Evolutionary conservation across 2,113 vertebrate genomes (phyloP), one percentile per base, ranked within the genome.

Genomic region (Acanthochromis polyacanthus): DNA sequence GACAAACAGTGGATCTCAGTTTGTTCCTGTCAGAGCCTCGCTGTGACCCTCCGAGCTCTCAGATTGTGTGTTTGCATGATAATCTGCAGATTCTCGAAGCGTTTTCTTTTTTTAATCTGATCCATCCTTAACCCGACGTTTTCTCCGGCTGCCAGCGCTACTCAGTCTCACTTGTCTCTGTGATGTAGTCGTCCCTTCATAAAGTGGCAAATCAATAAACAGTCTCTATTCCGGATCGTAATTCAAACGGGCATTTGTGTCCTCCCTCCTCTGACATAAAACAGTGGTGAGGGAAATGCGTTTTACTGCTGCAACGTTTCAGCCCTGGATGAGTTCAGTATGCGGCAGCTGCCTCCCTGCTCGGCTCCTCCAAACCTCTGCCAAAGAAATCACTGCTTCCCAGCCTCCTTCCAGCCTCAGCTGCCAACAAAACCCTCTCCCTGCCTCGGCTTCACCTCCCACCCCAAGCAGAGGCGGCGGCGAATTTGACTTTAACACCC

Each of bases 351-450:
- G 81, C 71, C 85, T 90, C 80, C 69, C 85, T 74, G 76, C 69
- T 61, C 58, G 76, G 81, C 80, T 82, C 60, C 73, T 82, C 53
- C 63, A 80, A 11, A 75, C 85, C 82, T 75, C 83, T 84, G 86
- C 85, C 83, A 84, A 83, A 86, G 76, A 91, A 90, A 91, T 92
- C 89, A 80, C 89, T 90, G 81, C 80, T 78, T 83, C 71, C 65
- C 80, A 68, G 84, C 88, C 83, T 85, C 77, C 83, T 71, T 58
- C 64, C 72, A 75, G 75, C 77, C 53, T 17, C 23, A 19, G 46
- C 71, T 89, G 82, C 88, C 84, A 91, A 86, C 70, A 86, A 83
- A 71, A 75, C 78, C 72, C 68, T 36, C 53, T 60, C 73, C 58
- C 60, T 66, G 74, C 77, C 64, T 87, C 50, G 73, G 73, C 80